These are phyloP conservation scores for Rhabdophis nuchalis DNA, from an alignment of 2,797 vertebrate species.

Conservation along the genomic window DNA sequence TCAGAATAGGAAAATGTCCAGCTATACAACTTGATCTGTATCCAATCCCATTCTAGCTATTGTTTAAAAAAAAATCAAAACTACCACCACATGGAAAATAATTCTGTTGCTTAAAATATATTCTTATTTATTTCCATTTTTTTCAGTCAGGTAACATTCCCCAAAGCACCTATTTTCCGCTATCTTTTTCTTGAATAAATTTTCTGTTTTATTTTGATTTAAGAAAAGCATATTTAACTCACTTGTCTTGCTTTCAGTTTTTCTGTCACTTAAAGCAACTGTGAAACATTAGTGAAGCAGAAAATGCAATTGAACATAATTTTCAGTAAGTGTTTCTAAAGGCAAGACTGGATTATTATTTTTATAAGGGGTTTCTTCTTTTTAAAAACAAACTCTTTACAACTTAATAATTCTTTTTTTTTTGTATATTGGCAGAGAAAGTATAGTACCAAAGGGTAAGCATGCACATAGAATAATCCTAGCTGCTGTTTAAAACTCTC, in stretches of 20 bases:
- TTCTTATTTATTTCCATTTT: neutral
- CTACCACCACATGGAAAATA: neutral
- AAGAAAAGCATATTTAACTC: neutral
- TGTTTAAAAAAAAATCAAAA: neutral
- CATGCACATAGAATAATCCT: neutral
- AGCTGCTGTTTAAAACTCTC: neutral
- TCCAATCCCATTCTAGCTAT: neutral
- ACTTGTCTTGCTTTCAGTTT: neutral
- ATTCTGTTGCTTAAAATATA: neutral
- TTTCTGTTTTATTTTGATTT: neutral
- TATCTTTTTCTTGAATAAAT: neutral
- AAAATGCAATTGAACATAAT: neutral
- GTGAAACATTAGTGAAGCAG: constrained; percentile 1
- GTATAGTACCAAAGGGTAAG: neutral
- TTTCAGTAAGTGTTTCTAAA: constrained; percentile 5
- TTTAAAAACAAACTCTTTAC: neutral
- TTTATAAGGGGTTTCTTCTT: neutral
- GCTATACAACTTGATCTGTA: neutral
- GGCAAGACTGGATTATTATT: neutral
- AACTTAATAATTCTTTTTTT: neutral
- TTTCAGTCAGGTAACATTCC: neutral
- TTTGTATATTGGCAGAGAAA: neutral
- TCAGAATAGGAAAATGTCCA: constrained; percentile 8
- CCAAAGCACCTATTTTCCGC: neutral
- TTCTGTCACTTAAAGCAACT: neutral